These are phyloP conservation scores for Plebejus argus DNA, from an alignment of 2,888 invertebrate genomes.

Conservation along the genomic window DNA sequence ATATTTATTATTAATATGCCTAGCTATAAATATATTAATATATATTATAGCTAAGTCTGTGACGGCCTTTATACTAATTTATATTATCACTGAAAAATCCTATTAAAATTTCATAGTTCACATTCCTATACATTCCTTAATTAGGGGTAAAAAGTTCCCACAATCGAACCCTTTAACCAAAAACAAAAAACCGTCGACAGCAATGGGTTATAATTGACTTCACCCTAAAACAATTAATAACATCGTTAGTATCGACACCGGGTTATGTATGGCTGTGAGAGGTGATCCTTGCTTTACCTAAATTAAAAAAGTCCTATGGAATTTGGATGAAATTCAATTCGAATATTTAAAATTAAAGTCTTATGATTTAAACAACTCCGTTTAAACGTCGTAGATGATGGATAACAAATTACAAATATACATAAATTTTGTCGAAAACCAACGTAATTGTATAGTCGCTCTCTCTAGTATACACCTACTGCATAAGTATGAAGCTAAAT, in stretches of 20 bases:
- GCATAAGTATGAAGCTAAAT: too few species aligned
- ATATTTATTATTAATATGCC: too few species aligned
- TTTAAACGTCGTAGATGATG: too few species aligned
- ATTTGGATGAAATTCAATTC: background rate
- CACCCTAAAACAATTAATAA: conserved; percentile 31
- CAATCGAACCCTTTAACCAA: conserved; percentile 1
- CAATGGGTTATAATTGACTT: conserved; percentile 30
- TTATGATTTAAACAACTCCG: too few species aligned
- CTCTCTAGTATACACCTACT: too few species aligned
- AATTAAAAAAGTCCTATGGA: background rate
- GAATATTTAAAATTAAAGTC: background rate
- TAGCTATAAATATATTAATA: too few species aligned
- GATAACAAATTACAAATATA: too few species aligned
- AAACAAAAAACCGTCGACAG: conserved; percentile 15
- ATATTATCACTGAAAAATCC: background rate
- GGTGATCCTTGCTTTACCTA: background rate
- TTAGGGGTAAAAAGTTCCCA: background rate
- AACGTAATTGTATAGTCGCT: too few species aligned
- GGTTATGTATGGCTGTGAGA: background rate
- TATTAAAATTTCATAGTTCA: background rate
- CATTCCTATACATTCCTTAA: background rate
- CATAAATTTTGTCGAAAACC: too few species aligned
- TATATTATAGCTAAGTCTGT: too few species aligned
- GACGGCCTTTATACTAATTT: too few species aligned
- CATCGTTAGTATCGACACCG: conserved; percentile 31